These are phyloP conservation scores for Drosophila acutilabella DNA, from an alignment of 2,888 invertebrate genomes.

Conservation along the genomic window DNA sequence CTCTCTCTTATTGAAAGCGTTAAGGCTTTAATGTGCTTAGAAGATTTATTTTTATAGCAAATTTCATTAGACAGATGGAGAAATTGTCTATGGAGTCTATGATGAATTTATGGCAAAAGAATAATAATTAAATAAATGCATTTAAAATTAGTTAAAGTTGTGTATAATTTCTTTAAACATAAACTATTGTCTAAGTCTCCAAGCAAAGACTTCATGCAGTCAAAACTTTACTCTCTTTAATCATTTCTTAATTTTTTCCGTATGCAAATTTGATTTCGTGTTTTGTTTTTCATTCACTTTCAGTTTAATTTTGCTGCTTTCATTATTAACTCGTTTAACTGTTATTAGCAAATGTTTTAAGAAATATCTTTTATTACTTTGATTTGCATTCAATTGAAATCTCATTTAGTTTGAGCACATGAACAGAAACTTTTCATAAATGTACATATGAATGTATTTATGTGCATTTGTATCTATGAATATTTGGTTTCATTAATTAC, in stretches of 20 bases:
- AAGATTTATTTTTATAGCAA: too few relatives aligned
- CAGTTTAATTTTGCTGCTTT: slow-evolving; percentile 3
- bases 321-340: slow-evolving; percentile 23
- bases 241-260: too few relatives aligned
- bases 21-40: neutral
- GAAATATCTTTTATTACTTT: slow-evolving; percentile 34
- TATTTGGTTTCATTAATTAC: slow-evolving; percentile 48
- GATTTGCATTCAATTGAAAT: slow-evolving; percentile 36
- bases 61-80: too few relatives aligned
- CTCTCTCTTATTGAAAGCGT: neutral
- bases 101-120: too few relatives aligned
- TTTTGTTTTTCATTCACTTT: neutral
- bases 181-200: too few relatives aligned
- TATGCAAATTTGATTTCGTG: neutral
- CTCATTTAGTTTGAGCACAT: slow-evolving; percentile 11
- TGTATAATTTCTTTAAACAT: too few relatives aligned
- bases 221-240: too few relatives aligned
- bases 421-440: neutral
- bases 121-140: too few relatives aligned
- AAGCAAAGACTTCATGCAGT: too few relatives aligned
- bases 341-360: slow-evolving; percentile 47
- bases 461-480: slow-evolving; percentile 3
- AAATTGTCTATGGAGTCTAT: too few relatives aligned
- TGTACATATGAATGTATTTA: too few relatives aligned
- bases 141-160: too few relatives aligned